These are phyloP conservation scores for Lordiphosa fenestrarum DNA, from an alignment of 2,888 invertebrate genomes.

Conservation along the genomic window DNA sequence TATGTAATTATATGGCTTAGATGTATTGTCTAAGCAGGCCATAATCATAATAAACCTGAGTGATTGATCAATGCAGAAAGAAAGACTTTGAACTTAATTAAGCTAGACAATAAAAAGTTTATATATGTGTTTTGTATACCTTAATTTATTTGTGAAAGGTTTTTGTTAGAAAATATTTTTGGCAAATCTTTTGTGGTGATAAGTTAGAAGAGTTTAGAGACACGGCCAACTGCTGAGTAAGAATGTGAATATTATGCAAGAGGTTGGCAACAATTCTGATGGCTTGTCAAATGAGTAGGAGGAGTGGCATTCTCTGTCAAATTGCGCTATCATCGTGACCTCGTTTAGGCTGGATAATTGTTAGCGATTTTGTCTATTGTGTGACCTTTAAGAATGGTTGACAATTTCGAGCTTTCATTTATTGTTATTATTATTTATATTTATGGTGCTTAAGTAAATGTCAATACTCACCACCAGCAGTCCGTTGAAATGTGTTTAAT, in stretches of 20 bases:
- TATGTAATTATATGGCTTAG: slow-evolving; percentile 53
- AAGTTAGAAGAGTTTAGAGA: slow-evolving; percentile 24
- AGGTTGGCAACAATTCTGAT: neutral
- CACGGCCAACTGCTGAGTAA: too few species aligned
- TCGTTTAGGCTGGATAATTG: slow-evolving; percentile 21
- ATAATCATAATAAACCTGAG: slow-evolving; percentile 28
- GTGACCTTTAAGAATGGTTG: slow-evolving; percentile 20
- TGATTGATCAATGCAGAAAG: slow-evolving; percentile 22
- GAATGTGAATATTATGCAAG: slow-evolving; percentile 3
- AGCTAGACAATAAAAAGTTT: neutral
- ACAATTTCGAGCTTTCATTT: too few species aligned
- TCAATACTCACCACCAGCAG: too few species aligned
- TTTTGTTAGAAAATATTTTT: slow-evolving; percentile 3
- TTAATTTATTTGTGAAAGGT: slow-evolving; percentile 39
- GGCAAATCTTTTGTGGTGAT: slow-evolving; percentile 45
- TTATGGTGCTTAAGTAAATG: too few species aligned
- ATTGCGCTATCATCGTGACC: slow-evolving; percentile 34
- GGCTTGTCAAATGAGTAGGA: slow-evolving; percentile 8
- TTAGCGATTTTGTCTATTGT: neutral
- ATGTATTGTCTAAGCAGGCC: slow-evolving; percentile 9
- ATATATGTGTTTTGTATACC: neutral
- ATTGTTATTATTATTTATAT: too few species aligned
- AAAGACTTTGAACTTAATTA: slow-evolving; percentile 23
- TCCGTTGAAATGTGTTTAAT: neutral
- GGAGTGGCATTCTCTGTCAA: slow-evolving; percentile 26